These are phyloP conservation scores for Albula goreensis DNA, from an alignment of 2,113 vertebrate species.

Conservation along the genomic window DNA sequence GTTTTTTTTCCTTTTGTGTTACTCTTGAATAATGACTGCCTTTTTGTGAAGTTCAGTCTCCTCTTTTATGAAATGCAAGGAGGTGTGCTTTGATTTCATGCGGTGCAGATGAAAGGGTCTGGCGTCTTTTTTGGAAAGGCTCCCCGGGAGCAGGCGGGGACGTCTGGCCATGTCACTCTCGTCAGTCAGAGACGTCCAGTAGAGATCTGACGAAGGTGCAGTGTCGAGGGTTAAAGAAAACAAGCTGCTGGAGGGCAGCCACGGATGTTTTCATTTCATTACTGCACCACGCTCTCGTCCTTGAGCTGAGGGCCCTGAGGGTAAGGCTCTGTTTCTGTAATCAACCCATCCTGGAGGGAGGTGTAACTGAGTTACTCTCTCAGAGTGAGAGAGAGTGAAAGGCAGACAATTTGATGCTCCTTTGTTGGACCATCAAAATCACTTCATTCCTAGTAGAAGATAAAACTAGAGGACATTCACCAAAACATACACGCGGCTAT, in stretches of 20 bases:
- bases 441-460: too few species aligned
- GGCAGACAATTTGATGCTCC: background rate
- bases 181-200: background rate
- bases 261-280: constrained; percentile 3
- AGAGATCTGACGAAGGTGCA: background rate
- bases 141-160: too few species aligned
- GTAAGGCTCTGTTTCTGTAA: background rate
- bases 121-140: background rate
- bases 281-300: background rate
- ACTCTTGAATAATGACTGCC: background rate
- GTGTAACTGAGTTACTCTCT: background rate
- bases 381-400: background rate
- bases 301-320: background rate
- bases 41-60: background rate
- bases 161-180: background rate
- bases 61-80: background rate
- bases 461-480: background rate
- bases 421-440: too few species aligned
- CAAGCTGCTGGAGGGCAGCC: too few species aligned
- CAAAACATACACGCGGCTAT: too few species aligned
- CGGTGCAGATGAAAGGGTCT: background rate
- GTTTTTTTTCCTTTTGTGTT: background rate
- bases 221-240: background rate
- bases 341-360: background rate
- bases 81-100: constrained; percentile 4